These are phyloP conservation scores for Megalopta genalis DNA, from an alignment of 1,140 invertebrate species.

Conservation along the genomic window DNA sequence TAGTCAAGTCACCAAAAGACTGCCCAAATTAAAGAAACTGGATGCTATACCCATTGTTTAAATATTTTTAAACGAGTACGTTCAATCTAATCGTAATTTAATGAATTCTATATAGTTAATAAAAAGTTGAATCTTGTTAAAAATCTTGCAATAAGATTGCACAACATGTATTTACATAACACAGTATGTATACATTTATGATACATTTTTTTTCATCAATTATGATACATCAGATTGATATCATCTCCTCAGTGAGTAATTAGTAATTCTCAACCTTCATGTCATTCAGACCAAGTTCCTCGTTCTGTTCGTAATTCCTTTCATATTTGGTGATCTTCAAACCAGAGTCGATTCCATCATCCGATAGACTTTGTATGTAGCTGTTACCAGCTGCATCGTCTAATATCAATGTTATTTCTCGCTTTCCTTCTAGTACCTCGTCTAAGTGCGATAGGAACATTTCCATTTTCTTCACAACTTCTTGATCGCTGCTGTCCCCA, in stretches of 20 bases:
- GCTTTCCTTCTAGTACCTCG: slow-evolving; percentile 84
- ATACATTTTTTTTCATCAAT: slow-evolving; percentile 17
- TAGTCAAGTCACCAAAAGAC: slow-evolving; percentile 80
- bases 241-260: slow-evolving; percentile 14
- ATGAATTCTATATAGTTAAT: slow-evolving; percentile 17
- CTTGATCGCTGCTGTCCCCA: slow-evolving; percentile 86
- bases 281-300: slow-evolving; percentile 97
- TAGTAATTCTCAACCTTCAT: slow-evolving; percentile 95
- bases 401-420: slow-evolving; percentile 88
- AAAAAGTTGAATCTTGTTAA: neutral
- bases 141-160: slow-evolving; percentile 35
- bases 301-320: slow-evolving; percentile 94
- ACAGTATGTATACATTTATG: slow-evolving; percentile 38
- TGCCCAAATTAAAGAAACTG: slow-evolving; percentile 84
- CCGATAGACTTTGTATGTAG: slow-evolving; percentile 93
- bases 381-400: slow-evolving; percentile 99
- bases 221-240: slow-evolving; percentile 20
- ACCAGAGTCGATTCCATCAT: slow-evolving; percentile 86
- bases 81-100: neutral
- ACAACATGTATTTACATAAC: slow-evolving; percentile 55
- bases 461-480: slow-evolving; percentile 81
- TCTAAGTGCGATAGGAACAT: slow-evolving; percentile 87
- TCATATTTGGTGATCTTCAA: slow-evolving; percentile 91
- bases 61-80: slow-evolving; percentile 36
- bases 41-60: slow-evolving; percentile 81